phyloP scores from a whole-genome alignment of 2,797 vertebrate species.

The Pteronotus mesoamericanus region DNA sequence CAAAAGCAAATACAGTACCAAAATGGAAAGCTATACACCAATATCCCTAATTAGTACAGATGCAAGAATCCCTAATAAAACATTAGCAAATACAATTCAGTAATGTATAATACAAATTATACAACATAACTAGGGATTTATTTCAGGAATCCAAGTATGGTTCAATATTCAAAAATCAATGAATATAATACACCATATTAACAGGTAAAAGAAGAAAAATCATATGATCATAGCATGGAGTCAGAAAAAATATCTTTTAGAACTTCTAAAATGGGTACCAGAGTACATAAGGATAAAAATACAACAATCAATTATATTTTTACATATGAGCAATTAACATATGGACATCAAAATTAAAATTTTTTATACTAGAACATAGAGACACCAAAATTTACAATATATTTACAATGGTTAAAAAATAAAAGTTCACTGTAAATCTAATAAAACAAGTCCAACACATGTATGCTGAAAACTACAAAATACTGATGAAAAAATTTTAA shows the following conservation, averaged over 20 bases:
- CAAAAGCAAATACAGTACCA: background rate
- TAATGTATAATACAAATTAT: background rate
- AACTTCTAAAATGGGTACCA: background rate
- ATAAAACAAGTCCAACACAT: background rate
- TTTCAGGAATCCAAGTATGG: background rate
- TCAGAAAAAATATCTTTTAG: background rate
- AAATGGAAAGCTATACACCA: background rate
- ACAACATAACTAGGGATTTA: background rate
- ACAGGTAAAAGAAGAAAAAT: constrained; percentile 5
- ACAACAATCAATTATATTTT: constrained; percentile 18
- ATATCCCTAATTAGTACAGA: background rate
- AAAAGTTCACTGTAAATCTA: background rate
- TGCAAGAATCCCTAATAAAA: background rate
- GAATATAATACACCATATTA: background rate
- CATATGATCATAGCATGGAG: background rate
- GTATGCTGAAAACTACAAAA: background rate
- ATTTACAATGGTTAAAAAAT: background rate
- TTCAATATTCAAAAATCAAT: background rate
- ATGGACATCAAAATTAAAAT: background rate
- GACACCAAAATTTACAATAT: background rate
- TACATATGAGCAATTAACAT: background rate
- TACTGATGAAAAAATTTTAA: background rate
- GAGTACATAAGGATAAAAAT: background rate
- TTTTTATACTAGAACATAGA: background rate
- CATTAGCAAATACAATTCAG: background rate